Percentiles rank a stretch among this genome's conserved stretches.
phyloP scores from a whole-genome alignment of 2,888 invertebrate species.

The Antheraea assamensis region DNA sequence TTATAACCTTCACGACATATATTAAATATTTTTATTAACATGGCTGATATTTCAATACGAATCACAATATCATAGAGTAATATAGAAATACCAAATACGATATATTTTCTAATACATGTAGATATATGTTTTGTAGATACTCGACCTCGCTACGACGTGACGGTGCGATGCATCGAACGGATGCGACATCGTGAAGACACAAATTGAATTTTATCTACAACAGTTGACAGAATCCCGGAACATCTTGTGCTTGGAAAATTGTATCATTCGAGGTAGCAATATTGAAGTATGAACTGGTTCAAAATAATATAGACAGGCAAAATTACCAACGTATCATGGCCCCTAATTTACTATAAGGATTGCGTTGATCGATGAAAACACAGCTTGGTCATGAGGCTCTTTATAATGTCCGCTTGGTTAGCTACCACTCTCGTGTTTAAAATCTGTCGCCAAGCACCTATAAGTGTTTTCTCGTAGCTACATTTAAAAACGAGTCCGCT shows the following conservation, averaged over 20 bases:
- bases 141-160: slow-evolving; percentile 1
- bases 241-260: slow-evolving; percentile 4
- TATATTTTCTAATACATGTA: neutral
- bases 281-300: neutral
- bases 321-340: neutral
- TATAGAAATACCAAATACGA: neutral
- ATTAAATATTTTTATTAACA: too few species aligned
- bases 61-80: neutral
- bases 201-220: slow-evolving; percentile 12
- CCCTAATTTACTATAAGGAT: neutral
- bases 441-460: too few species aligned
- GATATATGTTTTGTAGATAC: neutral
- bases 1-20: too few species aligned
- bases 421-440: too few species aligned
- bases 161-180: slow-evolving; percentile 2
- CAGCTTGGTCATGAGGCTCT: too few species aligned
- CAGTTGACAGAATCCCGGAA: neutral
- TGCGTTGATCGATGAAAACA: too few species aligned
- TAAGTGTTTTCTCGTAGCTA: too few species aligned
- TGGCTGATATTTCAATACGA: too few species aligned
- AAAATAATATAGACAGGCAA: neutral
- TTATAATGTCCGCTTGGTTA: too few species aligned
- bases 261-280: neutral
- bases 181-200: neutral
- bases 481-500: too few species aligned